Evolutionary conservation across 2,888 invertebrate species (phyloP).

Genomic region (Pedicia rivosa): DNA sequence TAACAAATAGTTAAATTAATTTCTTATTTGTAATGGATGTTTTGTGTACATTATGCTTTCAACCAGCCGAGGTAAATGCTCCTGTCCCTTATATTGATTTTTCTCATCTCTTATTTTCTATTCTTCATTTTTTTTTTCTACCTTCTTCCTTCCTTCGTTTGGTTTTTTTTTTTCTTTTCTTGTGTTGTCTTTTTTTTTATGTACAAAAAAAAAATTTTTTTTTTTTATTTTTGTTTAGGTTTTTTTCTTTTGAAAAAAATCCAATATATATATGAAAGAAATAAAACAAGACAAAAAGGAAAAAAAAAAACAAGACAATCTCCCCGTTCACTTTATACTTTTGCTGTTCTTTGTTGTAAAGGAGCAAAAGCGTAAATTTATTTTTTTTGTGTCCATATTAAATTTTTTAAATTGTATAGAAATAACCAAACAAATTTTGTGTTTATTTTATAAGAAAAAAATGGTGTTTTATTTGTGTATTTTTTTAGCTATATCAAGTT

Average conservation of each 20-base stretch:
- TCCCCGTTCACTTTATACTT: too few relatives aligned
- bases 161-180: conserved; percentile 3
- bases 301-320: too few relatives aligned
- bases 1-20: neutral
- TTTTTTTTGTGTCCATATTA: neutral
- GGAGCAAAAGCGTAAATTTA: too few relatives aligned
- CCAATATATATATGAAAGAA: too few relatives aligned
- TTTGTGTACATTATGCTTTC: conserved; percentile 31
- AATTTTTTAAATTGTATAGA: neutral
- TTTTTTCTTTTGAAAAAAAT: too few relatives aligned
- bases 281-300: too few relatives aligned
- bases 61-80: conserved; percentile 26
- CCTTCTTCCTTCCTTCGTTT: neutral
- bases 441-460: too few relatives aligned
- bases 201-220: conserved; percentile 10
- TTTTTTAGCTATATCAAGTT: conserved; percentile 24
- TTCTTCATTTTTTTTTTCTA: neutral
- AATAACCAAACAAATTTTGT: neutral
- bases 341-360: too few relatives aligned
- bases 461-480: conserved; percentile 1
- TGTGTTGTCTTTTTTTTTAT: conserved; percentile 1
- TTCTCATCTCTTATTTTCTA: conserved; percentile 3
- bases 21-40: conserved; percentile 28
- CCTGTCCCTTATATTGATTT: conserved; percentile 5
- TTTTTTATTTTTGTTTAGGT: conserved; percentile 4